Conservation (phyloP, 2,888 invertebrate genomes). For the Dusona sp. region DNA sequence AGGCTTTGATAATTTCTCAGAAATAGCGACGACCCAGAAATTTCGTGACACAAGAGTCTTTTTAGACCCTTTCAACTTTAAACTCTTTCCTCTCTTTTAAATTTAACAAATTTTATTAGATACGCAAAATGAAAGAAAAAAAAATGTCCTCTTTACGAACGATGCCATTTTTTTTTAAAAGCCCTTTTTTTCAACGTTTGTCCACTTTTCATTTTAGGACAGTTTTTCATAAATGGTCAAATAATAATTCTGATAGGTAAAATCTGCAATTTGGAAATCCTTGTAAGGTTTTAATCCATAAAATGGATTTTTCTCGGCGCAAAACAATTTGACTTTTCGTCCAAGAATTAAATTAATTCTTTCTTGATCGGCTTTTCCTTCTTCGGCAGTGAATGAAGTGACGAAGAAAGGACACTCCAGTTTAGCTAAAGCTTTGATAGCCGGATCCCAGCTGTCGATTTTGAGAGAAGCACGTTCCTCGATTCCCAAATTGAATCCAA, state of each 20-base stretch:
- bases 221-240: too few species aligned
- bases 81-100: too few species aligned
- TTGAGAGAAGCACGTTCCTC: conserved; percentile 74
- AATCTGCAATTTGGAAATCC: conserved; percentile 77
- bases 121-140: too few species aligned
- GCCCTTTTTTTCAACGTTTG: too few species aligned
- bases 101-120: too few species aligned
- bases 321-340: conserved; percentile 64
- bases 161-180: too few species aligned
- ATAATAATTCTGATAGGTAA: conserved; percentile 80
- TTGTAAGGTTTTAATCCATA: conserved; percentile 78
- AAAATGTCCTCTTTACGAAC: too few species aligned
- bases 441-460: conserved; percentile 77
- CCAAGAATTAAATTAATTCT: conserved; percentile 73
- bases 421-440: conserved; percentile 71
- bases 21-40: too few species aligned
- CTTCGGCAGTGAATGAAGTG: conserved; percentile 77
- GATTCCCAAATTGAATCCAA: conserved; percentile 80
- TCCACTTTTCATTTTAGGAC: too few species aligned
- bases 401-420: conserved; percentile 77
- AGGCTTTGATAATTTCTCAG: too few species aligned
- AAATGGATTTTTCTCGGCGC: conserved; percentile 75
- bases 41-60: too few species aligned
- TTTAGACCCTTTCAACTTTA: too few species aligned
- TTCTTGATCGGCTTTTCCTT: conserved; percentile 74